phyloP scores from a whole-genome alignment of 2,888 invertebrate genomes.

The Petrolisthes manimaculis region DNA sequence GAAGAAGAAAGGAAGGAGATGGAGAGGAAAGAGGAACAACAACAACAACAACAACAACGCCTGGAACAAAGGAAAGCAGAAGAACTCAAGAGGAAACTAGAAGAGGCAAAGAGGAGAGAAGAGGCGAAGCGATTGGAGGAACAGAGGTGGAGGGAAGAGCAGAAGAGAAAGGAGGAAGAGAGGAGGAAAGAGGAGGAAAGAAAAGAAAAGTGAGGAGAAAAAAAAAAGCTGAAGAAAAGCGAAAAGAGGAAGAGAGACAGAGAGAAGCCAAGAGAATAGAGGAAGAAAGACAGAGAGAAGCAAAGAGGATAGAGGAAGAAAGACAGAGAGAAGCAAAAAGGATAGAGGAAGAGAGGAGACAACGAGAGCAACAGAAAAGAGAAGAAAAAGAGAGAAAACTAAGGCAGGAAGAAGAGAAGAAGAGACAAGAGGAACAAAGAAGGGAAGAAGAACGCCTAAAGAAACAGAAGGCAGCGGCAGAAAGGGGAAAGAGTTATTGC shows the following conservation, averaged over 20 bases:
- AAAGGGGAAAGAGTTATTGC: conserved; percentile 2
- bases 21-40: conserved; percentile 30
- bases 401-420: neutral
- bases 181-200: conserved; percentile 24
- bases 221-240: conserved; percentile 31
- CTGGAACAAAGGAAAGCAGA: conserved; percentile 25
- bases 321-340: conserved; percentile 19
- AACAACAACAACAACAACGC: neutral
- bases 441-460: conserved; percentile 19
- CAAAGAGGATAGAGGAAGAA: conserved; percentile 19
- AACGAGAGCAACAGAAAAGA: conserved; percentile 7
- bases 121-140: conserved; percentile 30
- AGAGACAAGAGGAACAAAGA: neutral
- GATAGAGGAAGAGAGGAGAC: conserved; percentile 10
- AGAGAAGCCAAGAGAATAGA: conserved; percentile 28
- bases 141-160: conserved; percentile 37
- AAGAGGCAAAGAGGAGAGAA: conserved; percentile 27
- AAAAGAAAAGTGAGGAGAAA: neutral
- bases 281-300: conserved; percentile 8
- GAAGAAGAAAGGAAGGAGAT: conserved; percentile 19
- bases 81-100: conserved; percentile 26
- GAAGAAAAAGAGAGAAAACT: conserved; percentile 3
- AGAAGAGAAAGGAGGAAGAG: conserved; percentile 17
- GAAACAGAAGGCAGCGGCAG: neutral
- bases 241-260: conserved; percentile 17